Conservation (phyloP, 2,113 vertebrate genomes). For the Corynorhinus townsendii region DNA sequence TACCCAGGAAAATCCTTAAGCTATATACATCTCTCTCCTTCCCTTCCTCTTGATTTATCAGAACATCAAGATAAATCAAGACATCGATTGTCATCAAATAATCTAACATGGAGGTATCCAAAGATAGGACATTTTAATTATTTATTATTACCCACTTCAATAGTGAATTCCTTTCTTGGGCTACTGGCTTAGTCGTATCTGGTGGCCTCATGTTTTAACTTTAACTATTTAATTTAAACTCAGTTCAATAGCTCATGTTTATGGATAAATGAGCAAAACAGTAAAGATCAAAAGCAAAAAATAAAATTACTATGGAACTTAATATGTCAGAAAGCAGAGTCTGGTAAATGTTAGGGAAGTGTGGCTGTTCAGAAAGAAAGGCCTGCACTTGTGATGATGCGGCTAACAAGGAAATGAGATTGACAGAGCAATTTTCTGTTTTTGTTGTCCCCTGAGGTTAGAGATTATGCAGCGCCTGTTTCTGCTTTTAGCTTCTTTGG, state of each 20-base stretch:
- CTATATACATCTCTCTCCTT: not conserved
- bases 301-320: slow-evolving; percentile 78
- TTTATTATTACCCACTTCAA: not conserved
- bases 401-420: slow-evolving; percentile 83
- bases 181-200: slow-evolving; percentile 59
- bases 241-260: slow-evolving; percentile 81
- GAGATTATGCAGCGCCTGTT: slow-evolving; percentile 80
- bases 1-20: not conserved
- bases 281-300: slow-evolving; percentile 81
- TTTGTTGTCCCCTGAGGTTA: slow-evolving; percentile 82
- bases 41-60: not conserved
- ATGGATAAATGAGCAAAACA: slow-evolving; percentile 81
- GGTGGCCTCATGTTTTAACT: slow-evolving; percentile 79
- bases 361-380: slow-evolving; percentile 75
- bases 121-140: not conserved
- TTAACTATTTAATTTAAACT: slow-evolving; percentile 79
- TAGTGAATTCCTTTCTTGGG: not conserved
- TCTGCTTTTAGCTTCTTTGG: slow-evolving; percentile 84
- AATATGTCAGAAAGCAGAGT: slow-evolving; percentile 79
- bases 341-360: slow-evolving; percentile 77
- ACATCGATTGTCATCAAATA: not conserved
- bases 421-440: slow-evolving; percentile 82
- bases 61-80: not conserved
- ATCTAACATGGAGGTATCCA: not conserved
- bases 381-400: slow-evolving; percentile 78